Evolutionary conservation across 2,113 vertebrate genomes (phyloP).

Genomic region (Megalops atlanticus): DNA sequence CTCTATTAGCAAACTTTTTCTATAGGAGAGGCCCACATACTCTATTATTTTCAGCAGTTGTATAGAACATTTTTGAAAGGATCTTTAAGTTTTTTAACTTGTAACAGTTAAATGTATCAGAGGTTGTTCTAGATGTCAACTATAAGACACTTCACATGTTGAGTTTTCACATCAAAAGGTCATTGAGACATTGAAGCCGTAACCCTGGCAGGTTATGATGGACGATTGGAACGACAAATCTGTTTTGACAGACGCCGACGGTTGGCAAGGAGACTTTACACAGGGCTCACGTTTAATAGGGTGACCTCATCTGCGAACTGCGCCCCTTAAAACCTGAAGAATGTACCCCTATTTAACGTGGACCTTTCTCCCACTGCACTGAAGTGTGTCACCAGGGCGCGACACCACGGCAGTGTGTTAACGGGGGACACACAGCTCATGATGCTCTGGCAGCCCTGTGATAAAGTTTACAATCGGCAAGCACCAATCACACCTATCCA

Average conservation of each 20-base stretch:
- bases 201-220: no score
- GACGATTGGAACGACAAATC: neutral
- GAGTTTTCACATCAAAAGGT: neutral
- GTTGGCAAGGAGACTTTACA: conserved; percentile 38
- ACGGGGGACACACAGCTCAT: conserved; percentile 38
- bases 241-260: conserved; percentile 38
- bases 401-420: conserved; percentile 48
- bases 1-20: no score
- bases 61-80: conserved; percentile 42
- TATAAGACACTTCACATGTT: neutral
- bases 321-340: neutral
- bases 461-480: conserved; percentile 61
- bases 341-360: neutral
- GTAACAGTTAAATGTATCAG: neutral
- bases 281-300: neutral
- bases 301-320: neutral
- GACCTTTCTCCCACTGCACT: conserved; percentile 27
- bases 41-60: no score
- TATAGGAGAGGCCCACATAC: no score
- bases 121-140: neutral
- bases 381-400: conserved; percentile 24
- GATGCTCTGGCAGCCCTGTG: conserved; percentile 50
- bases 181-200: neutral
- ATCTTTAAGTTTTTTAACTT: neutral
- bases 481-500: conserved; percentile 45